Percentiles rank a stretch among this genome's conserved stretches.
Conservation (phyloP, 1,140 invertebrate genomes). For the Sarcophaga peregrina region DNA sequence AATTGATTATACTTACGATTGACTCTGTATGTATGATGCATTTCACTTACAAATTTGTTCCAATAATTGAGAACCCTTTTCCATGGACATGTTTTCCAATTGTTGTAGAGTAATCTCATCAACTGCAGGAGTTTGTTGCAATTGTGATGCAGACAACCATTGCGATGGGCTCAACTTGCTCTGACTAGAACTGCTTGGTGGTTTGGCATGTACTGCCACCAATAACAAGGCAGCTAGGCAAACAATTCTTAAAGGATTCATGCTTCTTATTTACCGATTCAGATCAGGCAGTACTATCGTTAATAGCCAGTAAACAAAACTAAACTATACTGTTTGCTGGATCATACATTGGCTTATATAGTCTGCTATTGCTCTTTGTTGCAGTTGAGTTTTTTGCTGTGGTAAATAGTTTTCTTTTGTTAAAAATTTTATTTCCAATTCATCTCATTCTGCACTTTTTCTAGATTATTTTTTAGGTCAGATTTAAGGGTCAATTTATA, state of each 20-base stretch:
- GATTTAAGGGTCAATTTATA: too few relatives aligned
- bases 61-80: constrained; percentile 54
- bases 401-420: too few relatives aligned
- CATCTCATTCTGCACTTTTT: too few relatives aligned
- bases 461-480: too few relatives aligned
- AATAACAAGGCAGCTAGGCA: constrained; percentile 51
- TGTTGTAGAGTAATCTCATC: constrained; percentile 57
- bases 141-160: constrained; percentile 53
- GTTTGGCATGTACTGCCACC: constrained; percentile 42
- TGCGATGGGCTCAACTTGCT: constrained; percentile 54
- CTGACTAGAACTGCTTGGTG: not conserved
- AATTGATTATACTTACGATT: not conserved
- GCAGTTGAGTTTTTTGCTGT: too few relatives aligned
- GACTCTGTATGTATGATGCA: too few relatives aligned
- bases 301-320: not conserved
- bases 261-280: constrained; percentile 27
- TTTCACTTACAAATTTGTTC: constrained; percentile 55
- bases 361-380: not conserved
- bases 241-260: constrained; percentile 58
- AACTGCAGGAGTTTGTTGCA: constrained; percentile 56
- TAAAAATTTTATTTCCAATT: too few relatives aligned
- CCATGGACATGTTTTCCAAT: constrained; percentile 58
- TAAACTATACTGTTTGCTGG: not conserved
- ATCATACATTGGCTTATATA: not conserved
- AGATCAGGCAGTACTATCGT: not conserved